Conservation (phyloP, 2,113 vertebrate species). For the Gopherus flavomarginatus region DNA sequence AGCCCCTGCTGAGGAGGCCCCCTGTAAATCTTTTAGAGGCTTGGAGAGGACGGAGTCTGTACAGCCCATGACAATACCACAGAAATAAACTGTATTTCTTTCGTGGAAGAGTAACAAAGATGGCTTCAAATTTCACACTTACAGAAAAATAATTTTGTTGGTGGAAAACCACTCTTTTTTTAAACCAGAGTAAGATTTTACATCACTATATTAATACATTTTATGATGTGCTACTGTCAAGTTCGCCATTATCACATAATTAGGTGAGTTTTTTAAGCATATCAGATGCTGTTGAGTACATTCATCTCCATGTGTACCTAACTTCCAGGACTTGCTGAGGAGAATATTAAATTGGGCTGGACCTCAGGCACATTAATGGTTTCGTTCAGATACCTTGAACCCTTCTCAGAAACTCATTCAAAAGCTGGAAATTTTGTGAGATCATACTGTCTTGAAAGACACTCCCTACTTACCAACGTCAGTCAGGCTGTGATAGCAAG, state of each 20-base stretch:
- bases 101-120: background rate
- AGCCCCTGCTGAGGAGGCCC: too few species aligned
- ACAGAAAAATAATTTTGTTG: background rate
- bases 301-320: background rate
- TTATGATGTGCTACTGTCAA: background rate
- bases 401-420: background rate
- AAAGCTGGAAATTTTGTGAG: background rate
- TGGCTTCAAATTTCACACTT: background rate
- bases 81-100: background rate
- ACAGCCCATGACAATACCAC: background rate
- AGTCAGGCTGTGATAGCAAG: background rate
- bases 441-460: background rate
- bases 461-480: background rate
- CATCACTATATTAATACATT: background rate
- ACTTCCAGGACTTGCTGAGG: background rate
- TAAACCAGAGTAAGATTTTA: background rate
- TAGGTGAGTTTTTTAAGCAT: background rate
- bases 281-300: background rate
- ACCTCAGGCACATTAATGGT: background rate
- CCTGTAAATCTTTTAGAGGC: too few species aligned
- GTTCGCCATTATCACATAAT: background rate
- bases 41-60: too few species aligned
- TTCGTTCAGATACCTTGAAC: background rate
- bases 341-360: background rate
- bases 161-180: background rate